These are phyloP conservation scores for Thecophora atra DNA, from an alignment of 2,888 invertebrate genomes.

Conservation along the genomic window DNA sequence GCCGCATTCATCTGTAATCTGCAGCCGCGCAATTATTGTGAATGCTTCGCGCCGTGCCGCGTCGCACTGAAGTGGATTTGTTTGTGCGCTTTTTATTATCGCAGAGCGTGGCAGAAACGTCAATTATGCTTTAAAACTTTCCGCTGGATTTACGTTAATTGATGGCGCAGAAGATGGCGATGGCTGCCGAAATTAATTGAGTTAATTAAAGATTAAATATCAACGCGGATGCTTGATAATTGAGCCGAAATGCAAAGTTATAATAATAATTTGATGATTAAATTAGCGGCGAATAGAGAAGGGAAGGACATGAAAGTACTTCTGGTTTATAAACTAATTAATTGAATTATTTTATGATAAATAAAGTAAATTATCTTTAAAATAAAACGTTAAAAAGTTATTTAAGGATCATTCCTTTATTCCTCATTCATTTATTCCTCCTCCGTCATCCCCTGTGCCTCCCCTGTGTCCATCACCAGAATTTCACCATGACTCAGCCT, in stretches of 20 bases:
- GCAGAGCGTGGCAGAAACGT: conserved; percentile 47
- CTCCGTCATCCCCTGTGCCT: neutral
- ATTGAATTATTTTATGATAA: too few species aligned
- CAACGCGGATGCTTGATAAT: conserved; percentile 24
- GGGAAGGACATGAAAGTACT: too few species aligned
- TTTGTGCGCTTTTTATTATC: conserved; percentile 4
- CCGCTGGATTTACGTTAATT: conserved; percentile 34
- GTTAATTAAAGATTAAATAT: conserved; percentile 57
- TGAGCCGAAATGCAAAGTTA: conserved; percentile 8
- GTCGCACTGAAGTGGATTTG: neutral
- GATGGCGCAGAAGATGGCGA: conserved; percentile 26
- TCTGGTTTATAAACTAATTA: too few species aligned
- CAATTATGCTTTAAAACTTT: conserved; percentile 57
- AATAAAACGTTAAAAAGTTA: too few species aligned
- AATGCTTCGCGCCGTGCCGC: neutral
- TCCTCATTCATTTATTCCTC: too few species aligned
- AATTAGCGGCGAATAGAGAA: too few species aligned
- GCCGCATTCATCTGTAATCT: neutral
- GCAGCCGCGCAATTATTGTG: neutral
- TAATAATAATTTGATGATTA: too few species aligned
- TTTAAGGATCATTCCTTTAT: too few species aligned
- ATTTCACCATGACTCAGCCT: neutral
- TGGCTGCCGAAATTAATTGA: conserved; percentile 49
- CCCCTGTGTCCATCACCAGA: neutral
- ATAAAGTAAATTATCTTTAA: too few species aligned